A percentile compares a stretch with the other conserved stretches of the same genome.
Conservation (phyloP, 1,140 invertebrate species). For the Drosophila trapezifrons region DNA sequence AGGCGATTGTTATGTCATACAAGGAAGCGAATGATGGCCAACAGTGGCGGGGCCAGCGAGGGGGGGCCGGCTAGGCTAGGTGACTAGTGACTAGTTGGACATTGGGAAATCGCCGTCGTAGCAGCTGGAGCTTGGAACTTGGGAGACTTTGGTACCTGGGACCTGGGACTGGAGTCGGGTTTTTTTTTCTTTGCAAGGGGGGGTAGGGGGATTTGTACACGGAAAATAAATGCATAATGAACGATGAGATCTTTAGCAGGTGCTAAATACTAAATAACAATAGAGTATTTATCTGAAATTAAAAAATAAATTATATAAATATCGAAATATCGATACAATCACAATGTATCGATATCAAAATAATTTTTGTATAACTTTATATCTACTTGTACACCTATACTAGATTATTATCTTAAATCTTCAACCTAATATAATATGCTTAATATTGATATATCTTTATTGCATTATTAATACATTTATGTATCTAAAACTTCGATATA, state of each 20-base stretch:
- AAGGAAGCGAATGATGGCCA: conserved; percentile 78
- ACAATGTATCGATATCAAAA: too few species aligned
- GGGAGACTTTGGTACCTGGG: conserved; percentile 8
- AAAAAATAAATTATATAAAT: too few species aligned
- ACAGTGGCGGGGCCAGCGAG: conserved; percentile 42
- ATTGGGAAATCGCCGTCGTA: conserved; percentile 27
- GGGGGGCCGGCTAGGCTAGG: conserved; percentile 7
- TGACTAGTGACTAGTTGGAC: conserved; percentile 31
- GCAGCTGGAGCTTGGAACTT: conserved; percentile 33
- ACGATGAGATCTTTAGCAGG: neutral
- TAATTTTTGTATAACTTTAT: too few species aligned
- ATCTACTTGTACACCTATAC: too few species aligned
- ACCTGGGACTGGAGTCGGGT: conserved; percentile 22
- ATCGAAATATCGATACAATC: too few species aligned
- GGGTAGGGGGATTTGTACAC: neutral
- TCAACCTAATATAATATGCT: too few species aligned
- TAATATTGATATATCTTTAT: too few species aligned
- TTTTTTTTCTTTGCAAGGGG: neutral
- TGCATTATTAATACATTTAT: too few species aligned
- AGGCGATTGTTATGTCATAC: conserved; percentile 75
- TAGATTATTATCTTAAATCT: too few species aligned
- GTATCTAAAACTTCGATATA: too few species aligned
- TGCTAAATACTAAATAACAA: neutral
- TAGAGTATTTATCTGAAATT: too few species aligned
- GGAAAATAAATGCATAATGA: neutral